Conservation (phyloP, 2,888 invertebrate genomes). For the Conchocele bisecta region DNA sequence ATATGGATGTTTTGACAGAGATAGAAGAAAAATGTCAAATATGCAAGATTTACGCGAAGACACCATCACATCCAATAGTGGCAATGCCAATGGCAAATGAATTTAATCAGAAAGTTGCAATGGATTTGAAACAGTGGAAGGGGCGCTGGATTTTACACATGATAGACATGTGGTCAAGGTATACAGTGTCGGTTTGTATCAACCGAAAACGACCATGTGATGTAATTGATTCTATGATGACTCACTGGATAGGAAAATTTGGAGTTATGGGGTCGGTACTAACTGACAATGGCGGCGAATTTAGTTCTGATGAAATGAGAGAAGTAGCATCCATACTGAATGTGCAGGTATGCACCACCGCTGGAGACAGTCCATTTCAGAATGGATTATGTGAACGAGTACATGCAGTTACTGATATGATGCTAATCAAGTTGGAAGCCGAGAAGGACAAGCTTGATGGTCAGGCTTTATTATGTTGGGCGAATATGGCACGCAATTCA, state of each 20-base stretch:
- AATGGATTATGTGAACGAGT: conserved; percentile 43
- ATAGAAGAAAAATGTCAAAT: conserved; percentile 27
- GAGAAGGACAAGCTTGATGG: neutral
- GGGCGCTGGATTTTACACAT: conserved; percentile 46
- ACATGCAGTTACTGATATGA: conserved; percentile 42
- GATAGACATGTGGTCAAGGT: conserved; percentile 50
- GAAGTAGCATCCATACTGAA: conserved; percentile 44
- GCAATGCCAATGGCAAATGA: conserved; percentile 17
- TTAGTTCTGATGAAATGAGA: conserved; percentile 44
- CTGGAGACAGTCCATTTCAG: conserved; percentile 36
- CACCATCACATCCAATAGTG: conserved; percentile 24
- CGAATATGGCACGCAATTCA: conserved; percentile 43
- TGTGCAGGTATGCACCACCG: conserved; percentile 20
- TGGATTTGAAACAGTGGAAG: conserved; percentile 48
- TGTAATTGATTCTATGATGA: conserved; percentile 48
- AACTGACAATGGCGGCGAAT: conserved; percentile 55
- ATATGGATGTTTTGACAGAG: neutral
- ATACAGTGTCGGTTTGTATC: conserved; percentile 35
- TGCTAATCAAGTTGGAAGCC: conserved; percentile 45
- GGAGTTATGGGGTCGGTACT: conserved; percentile 46
- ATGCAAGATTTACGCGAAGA: conserved; percentile 14
- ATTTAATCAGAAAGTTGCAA: conserved; percentile 50
- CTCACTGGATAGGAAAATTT: conserved; percentile 48
- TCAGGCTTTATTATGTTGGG: conserved; percentile 31
- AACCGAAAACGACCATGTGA: conserved; percentile 25